A percentile compares a stretch with the other conserved stretches of the same genome.
These are phyloP conservation scores for Ichneumoninae sp. DNA, from an alignment of 2,888 invertebrate species.

Conservation along the genomic window DNA sequence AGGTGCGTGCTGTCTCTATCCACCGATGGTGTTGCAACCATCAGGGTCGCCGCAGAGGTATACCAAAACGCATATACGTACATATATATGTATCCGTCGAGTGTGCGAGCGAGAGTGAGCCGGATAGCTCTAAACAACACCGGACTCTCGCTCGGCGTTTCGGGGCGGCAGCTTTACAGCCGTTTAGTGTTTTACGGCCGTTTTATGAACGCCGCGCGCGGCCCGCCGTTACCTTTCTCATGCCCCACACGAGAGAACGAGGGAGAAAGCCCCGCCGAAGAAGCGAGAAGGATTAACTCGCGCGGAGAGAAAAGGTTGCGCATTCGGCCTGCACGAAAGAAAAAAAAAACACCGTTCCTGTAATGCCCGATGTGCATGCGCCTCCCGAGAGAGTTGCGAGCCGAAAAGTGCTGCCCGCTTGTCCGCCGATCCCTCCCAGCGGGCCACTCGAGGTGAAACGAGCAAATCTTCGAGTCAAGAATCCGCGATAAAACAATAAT, in stretches of 20 bases:
- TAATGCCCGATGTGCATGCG: conserved; percentile 23
- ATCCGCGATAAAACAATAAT: not conserved
- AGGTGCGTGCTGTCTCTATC: conserved; percentile 82
- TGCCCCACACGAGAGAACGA: conserved; percentile 32
- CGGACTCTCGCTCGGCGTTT: conserved; percentile 74
- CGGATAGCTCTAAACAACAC: conserved; percentile 73
- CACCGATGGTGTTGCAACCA: conserved; percentile 69
- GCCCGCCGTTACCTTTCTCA: conserved; percentile 70
- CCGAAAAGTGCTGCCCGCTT: conserved; percentile 18
- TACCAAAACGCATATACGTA: conserved; percentile 56
- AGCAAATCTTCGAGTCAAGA: not conserved
- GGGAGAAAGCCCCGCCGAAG: conserved; percentile 48
- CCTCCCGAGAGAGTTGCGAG: conserved; percentile 24
- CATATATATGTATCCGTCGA: conserved; percentile 6
- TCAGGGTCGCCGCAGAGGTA: conserved; percentile 65
- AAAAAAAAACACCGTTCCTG: not conserved
- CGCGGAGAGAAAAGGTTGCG: conserved; percentile 17
- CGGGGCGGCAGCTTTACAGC: conserved; percentile 84
- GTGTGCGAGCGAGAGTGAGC: conserved; percentile 34
- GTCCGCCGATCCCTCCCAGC: conserved; percentile 8
- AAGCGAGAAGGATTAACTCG: not conserved
- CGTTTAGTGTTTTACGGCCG: conserved; percentile 84
- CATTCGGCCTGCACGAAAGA: conserved; percentile 22
- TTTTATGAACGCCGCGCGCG: conserved; percentile 82
- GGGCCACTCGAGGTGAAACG: conserved; percentile 14